Evolutionary conservation across 2,113 vertebrate species (phyloP).

Genomic region (Cygnus atratus): DNA sequence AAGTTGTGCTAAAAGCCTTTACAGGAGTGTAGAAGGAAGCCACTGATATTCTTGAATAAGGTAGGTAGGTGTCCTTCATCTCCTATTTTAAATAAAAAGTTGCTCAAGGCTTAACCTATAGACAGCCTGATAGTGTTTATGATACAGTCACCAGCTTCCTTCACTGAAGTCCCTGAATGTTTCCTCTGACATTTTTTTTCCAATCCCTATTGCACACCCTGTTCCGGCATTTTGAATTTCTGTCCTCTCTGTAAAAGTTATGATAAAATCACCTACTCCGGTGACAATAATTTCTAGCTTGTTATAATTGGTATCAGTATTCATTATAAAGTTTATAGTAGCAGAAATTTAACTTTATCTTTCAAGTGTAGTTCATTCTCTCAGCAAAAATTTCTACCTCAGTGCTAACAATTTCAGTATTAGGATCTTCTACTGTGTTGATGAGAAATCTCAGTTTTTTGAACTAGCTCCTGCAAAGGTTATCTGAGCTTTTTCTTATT

Average conservation of each 20-base stretch:
- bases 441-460: neutral
- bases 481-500: neutral
- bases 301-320: neutral
- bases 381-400: neutral
- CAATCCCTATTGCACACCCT: neutral
- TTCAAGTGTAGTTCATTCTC: neutral
- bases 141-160: neutral
- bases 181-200: neutral
- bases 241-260: neutral
- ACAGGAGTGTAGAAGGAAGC: neutral
- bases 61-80: neutral
- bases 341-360: neutral
- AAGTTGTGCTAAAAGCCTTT: neutral
- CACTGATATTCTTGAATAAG: neutral
- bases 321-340: neutral
- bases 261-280: neutral
- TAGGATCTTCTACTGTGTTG: neutral
- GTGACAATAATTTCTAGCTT: neutral
- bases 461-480: neutral
- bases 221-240: neutral
- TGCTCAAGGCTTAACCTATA: neutral
- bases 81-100: neutral
- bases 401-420: neutral
- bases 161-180: neutral
- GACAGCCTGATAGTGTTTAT: neutral